These are phyloP conservation scores for Amblyjoppa fuscipennis DNA, from an alignment of 2,888 invertebrate genomes.

Conservation along the genomic window DNA sequence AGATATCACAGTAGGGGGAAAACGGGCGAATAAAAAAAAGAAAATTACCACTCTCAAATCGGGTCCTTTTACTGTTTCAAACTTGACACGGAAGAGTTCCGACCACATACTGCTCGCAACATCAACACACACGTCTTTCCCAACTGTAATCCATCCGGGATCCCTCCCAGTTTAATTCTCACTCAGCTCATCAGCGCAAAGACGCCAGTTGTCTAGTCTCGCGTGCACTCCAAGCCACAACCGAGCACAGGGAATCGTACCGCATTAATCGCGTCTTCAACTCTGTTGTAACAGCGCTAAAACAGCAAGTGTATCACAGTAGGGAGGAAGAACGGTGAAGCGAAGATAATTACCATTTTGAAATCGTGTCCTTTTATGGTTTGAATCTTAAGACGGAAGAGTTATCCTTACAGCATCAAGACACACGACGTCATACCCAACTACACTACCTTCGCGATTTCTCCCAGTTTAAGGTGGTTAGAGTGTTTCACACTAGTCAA, in stretches of 20 bases:
- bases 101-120: background rate
- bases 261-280: background rate
- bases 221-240: background rate
- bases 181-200: background rate
- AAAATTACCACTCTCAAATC: background rate
- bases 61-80: background rate
- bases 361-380: too few species aligned
- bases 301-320: too few species aligned
- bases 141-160: background rate
- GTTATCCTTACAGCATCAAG: too few species aligned
- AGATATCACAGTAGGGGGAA: background rate
- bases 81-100: background rate
- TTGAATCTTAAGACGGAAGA: too few species aligned
- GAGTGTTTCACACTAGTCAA: too few species aligned
- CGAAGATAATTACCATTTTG: too few species aligned
- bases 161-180: background rate
- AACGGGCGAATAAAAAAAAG: background rate
- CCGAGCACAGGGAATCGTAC: background rate
- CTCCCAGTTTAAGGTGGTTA: too few species aligned
- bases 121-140: background rate
- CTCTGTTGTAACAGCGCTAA: too few species aligned
- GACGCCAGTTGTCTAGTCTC: background rate
- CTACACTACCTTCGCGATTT: too few species aligned
- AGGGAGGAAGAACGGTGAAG: too few species aligned
- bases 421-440: too few species aligned